phyloP scores from a whole-genome alignment of 2,888 invertebrate species.

The Drosophila ustulata region DNA sequence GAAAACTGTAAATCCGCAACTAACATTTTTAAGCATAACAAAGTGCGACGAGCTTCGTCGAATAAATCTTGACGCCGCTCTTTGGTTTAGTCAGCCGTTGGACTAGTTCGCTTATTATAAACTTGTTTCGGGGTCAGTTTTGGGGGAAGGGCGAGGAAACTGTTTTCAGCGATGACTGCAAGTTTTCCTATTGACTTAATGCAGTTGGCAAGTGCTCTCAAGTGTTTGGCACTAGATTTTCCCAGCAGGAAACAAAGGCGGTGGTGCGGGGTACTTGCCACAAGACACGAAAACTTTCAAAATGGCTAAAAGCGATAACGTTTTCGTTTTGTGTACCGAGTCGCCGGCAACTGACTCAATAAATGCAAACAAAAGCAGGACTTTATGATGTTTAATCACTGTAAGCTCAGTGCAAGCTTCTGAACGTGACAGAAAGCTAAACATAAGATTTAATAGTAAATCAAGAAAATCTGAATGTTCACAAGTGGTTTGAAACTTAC shows the following conservation, averaged over 20 bases:
- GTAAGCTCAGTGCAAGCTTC: neutral
- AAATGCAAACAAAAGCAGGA: slow-evolving; percentile 9
- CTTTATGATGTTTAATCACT: slow-evolving; percentile 3
- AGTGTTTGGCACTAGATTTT: slow-evolving; percentile 58
- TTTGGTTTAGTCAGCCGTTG: slow-evolving; percentile 70
- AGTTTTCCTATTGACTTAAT: slow-evolving; percentile 79
- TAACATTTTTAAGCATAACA: slow-evolving; percentile 74
- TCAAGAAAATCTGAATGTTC: neutral
- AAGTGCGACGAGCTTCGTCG: slow-evolving; percentile 70
- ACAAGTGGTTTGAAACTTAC: too few species aligned
- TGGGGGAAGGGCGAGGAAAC: neutral
- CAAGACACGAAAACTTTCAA: slow-evolving; percentile 60
- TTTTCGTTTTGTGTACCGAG: slow-evolving; percentile 14
- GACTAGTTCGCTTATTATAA: slow-evolving; percentile 64
- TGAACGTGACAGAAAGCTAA: neutral
- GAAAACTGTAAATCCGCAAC: slow-evolving; percentile 64
- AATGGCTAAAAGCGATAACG: slow-evolving; percentile 27
- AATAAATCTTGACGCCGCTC: slow-evolving; percentile 72
- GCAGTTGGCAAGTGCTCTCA: slow-evolving; percentile 72
- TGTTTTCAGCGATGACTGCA: slow-evolving; percentile 51
- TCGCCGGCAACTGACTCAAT: slow-evolving; percentile 21
- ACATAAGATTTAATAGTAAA: neutral
- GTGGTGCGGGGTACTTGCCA: slow-evolving; percentile 8
- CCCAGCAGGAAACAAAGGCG: neutral
- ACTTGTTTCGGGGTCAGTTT: slow-evolving; percentile 14